phyloP scores from a whole-genome alignment of 2,888 invertebrate genomes.

The Lasioglossum marginatum region DNA sequence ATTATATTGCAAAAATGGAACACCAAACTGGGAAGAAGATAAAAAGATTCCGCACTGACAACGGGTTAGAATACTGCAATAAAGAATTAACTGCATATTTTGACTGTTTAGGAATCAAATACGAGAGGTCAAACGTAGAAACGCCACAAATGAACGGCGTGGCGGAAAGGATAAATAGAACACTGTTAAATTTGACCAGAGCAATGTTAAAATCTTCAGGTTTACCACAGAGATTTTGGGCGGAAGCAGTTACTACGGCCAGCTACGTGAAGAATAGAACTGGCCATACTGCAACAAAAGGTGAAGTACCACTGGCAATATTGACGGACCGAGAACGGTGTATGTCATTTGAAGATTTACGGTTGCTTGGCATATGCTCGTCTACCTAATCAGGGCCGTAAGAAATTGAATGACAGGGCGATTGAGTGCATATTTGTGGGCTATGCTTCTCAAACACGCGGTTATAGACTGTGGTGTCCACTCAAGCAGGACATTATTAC shows the following conservation, averaged over 20 bases:
- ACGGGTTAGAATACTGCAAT: not conserved
- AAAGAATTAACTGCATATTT: not conserved
- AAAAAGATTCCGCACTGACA: not conserved
- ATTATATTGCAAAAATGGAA: not conserved
- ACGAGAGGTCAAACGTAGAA: not conserved
- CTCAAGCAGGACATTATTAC: not conserved
- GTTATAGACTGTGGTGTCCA: constrained; percentile 14
- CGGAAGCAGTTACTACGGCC: not conserved
- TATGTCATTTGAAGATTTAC: not conserved
- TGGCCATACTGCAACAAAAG: not conserved
- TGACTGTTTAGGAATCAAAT: not conserved
- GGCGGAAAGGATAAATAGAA: not conserved
- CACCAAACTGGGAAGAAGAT: not conserved
- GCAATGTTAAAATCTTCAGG: not conserved
- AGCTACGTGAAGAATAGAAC: not conserved
- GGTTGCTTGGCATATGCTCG: constrained; percentile 12
- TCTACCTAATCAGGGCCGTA: not conserved
- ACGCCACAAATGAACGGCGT: not conserved
- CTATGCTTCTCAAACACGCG: not conserved
- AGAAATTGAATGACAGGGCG: not conserved
- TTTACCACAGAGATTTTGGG: not conserved
- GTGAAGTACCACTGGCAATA: not conserved
- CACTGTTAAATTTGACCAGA: not conserved
- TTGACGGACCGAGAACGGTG: not conserved
- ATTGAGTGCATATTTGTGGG: too few species aligned